phyloP scores from a whole-genome alignment of 2,113 vertebrate species.

The Xiphorhynchus elegans region DNA sequence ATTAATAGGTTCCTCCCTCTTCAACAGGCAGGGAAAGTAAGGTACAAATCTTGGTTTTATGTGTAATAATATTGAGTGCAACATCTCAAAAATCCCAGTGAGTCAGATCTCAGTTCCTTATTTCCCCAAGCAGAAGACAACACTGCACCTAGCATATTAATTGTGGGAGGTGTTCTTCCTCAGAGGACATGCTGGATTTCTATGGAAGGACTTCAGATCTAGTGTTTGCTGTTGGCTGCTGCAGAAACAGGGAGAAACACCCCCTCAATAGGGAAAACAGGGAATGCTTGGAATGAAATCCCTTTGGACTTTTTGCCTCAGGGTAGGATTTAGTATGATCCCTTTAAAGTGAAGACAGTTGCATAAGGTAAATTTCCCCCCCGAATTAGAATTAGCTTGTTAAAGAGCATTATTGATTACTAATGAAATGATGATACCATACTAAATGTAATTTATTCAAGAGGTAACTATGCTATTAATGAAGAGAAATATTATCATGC shows the following conservation, averaged over 20 bases:
- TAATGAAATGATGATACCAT: not conserved
- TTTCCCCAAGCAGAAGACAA: not conserved
- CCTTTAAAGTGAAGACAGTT: not conserved
- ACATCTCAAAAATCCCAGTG: not conserved
- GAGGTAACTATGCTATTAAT: not conserved
- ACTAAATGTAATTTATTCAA: not conserved
- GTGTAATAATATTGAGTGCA: not conserved
- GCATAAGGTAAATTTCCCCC: not conserved
- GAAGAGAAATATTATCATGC: not conserved
- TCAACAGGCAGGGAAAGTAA: not conserved
- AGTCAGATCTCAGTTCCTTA: not conserved
- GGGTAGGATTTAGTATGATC: fast-evolving
- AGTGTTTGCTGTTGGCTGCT: not conserved
- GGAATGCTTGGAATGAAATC: not conserved
- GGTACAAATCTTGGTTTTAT: not conserved
- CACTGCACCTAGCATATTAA: not conserved
- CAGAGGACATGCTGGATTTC: not conserved
- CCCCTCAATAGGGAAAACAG: not conserved
- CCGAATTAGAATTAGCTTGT: not conserved
- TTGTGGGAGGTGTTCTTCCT: not conserved
- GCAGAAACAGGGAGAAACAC: not conserved
- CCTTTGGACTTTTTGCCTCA: not conserved
- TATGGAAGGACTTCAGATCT: not conserved
- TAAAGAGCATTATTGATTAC: not conserved
- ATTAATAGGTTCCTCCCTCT: not conserved